phyloP scores from a whole-genome alignment of 1,140 invertebrate species.

The Saccostrea cuccullata region DNA sequence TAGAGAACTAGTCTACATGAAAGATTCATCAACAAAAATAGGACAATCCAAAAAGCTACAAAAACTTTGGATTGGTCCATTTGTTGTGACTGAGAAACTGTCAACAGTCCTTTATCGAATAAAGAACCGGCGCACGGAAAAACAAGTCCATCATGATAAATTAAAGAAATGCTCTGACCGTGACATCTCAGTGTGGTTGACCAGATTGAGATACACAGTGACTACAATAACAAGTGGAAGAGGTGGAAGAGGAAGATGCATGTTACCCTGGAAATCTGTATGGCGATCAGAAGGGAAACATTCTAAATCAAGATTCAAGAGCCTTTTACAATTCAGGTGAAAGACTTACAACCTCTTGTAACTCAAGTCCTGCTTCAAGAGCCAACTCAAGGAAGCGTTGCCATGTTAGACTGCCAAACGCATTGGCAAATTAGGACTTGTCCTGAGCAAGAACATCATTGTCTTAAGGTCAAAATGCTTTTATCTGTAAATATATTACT shows the following conservation, averaged over 20 bases:
- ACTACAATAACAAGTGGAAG: no score
- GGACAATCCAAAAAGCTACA: conserved; percentile 34
- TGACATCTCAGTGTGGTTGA: not conserved
- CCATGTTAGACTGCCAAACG: not conserved
- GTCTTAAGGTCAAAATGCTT: not conserved
- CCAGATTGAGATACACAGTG: not conserved
- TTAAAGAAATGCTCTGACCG: no score
- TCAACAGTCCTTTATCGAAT: not conserved
- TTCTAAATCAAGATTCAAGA: not conserved
- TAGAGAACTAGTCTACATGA: conserved; percentile 13
- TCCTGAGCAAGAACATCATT: not conserved
- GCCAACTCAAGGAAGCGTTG: not conserved
- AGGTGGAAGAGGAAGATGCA: conserved; percentile 9
- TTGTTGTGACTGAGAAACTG: not conserved
- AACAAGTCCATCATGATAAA: not conserved
- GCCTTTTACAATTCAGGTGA: no score
- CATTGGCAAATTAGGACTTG: not conserved
- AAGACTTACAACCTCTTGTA: no score
- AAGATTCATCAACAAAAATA: conserved; percentile 39
- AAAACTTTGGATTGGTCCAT: conserved; percentile 38
- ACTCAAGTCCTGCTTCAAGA: not conserved
- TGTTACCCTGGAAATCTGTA: not conserved
- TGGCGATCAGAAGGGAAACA: not conserved
- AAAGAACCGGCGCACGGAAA: not conserved
- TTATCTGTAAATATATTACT: not conserved